A percentile compares a stretch with the other conserved stretches of the same genome.
Evolutionary conservation across 2,113 vertebrate genomes (phyloP).

Genomic region (Zapus hudsonius): DNA sequence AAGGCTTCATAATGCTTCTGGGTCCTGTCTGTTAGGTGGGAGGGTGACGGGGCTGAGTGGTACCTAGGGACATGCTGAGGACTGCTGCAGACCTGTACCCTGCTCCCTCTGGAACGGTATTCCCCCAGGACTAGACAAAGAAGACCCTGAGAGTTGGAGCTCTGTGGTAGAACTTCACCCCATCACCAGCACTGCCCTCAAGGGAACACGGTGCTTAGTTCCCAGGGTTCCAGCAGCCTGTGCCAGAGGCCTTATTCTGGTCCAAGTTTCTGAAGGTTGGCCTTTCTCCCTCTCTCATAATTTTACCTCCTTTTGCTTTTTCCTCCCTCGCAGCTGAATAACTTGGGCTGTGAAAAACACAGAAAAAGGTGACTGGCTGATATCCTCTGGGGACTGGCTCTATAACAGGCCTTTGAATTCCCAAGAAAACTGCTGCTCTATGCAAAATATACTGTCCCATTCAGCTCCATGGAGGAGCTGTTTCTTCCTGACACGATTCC

Average conservation of each 20-base stretch:
- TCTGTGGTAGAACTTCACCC: background rate
- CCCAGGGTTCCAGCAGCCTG: background rate
- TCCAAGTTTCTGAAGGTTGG: background rate
- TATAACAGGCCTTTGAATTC: background rate
- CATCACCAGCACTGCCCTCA: background rate
- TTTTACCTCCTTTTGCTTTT: background rate
- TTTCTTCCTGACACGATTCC: background rate
- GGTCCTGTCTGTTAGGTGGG: background rate
- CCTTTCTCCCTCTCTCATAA: accelerated
- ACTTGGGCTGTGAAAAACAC: background rate
- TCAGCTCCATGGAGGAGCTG: background rate
- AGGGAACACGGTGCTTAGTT: background rate
- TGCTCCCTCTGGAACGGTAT: background rate
- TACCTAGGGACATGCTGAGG: background rate
- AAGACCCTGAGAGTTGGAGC: accelerated
- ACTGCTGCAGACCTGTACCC: background rate
- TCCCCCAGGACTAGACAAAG: background rate
- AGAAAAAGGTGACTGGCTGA: background rate
- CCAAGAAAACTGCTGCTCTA: background rate
- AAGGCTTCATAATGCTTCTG: background rate
- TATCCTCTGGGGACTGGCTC: background rate
- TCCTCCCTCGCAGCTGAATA: background rate
- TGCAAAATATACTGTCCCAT: background rate
- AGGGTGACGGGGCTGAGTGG: background rate
- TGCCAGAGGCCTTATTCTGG: background rate